Percentiles rank a stretch among this genome's conserved stretches.
These are phyloP conservation scores for Drepana falcataria DNA, from an alignment of 2,888 invertebrate genomes.

Conservation along the genomic window DNA sequence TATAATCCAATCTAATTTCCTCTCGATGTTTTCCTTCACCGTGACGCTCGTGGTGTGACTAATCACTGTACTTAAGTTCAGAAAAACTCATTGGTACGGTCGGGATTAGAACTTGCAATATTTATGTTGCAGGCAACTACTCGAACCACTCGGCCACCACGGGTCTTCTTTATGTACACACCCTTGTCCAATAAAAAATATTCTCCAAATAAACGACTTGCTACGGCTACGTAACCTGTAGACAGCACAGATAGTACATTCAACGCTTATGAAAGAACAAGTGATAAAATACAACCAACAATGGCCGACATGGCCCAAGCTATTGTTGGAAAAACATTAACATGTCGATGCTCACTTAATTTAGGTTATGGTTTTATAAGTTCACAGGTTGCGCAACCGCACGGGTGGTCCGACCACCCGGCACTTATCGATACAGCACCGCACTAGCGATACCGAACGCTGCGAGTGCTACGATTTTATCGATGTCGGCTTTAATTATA, in stretches of 20 bases:
- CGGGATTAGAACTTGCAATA: too few species aligned
- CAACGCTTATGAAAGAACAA: background rate
- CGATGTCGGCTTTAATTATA: conserved; percentile 50
- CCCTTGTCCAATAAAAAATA: background rate
- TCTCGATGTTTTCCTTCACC: too few species aligned
- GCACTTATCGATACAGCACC: conserved; percentile 44
- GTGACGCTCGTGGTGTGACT: too few species aligned
- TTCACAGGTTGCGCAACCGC: conserved; percentile 23
- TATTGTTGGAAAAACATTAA: conserved; percentile 45
- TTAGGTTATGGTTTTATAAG: conserved; percentile 33
- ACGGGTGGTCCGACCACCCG: conserved; percentile 57
- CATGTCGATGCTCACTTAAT: conserved; percentile 54
- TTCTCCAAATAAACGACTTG: background rate
- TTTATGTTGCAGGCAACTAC: too few species aligned
- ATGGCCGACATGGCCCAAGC: conserved; percentile 24
- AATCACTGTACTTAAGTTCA: too few species aligned
- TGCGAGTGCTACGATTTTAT: conserved; percentile 54
- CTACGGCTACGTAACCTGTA: background rate
- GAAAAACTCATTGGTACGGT: too few species aligned
- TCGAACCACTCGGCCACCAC: too few species aligned
- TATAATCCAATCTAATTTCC: too few species aligned
- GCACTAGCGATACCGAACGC: conserved; percentile 49
- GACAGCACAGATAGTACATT: background rate
- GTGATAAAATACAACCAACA: conserved; percentile 12
- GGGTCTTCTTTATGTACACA: too few species aligned